Base-by-base conservation (phyloP, 2,888 invertebrate genomes). In the Cephus pygmeus region DNA sequence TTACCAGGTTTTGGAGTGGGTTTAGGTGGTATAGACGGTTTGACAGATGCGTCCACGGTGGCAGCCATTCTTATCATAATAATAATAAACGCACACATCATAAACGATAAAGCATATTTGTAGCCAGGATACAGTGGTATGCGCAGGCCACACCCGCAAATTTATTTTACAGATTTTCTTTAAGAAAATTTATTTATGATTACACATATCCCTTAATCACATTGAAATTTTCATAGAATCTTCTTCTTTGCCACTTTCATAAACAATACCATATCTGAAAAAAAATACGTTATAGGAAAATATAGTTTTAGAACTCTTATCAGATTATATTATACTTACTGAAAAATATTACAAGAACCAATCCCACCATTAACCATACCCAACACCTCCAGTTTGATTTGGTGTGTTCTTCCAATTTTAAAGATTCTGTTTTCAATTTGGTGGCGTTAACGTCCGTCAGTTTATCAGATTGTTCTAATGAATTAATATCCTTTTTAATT, bases 341-440 rank as follows among this genome's bases (percentile, higher is more conserved):
- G 81, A 98, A 95, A 92, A 98, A 98, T 85, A 97, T 95, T 78
- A 95, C 93, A 90, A 97, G 94, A 74, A 98, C 98, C 75, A 97
- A 92, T 11, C 95, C 94, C 77, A 98, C 93, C 96, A 98, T 96
- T 69, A 98, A 92, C 97, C 98, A 98, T 83, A 98, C 94, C 98
- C 98, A 98, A 91, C 98, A 98, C 88, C 97, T 97, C 95, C 97
- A 98, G 0, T 97, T 96, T 81, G 96, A 95, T 82, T 95, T 94
- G 34, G 97, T 97, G 92, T 98, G 97, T 83, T 96, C 96, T 83
- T 96, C 95, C 69, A 98, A 92, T 87, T 96, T 95, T 71, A 95
- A 95, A 0, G 97, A 96, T 91, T 98, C 98, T 69, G 93, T 94
- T 88, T 95, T 95, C 79, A 98, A 92, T 71, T 96, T 96, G 36